Evolutionary conservation across 2,113 vertebrate genomes (phyloP).

Genomic region (Lampris megalopsis): DNA sequence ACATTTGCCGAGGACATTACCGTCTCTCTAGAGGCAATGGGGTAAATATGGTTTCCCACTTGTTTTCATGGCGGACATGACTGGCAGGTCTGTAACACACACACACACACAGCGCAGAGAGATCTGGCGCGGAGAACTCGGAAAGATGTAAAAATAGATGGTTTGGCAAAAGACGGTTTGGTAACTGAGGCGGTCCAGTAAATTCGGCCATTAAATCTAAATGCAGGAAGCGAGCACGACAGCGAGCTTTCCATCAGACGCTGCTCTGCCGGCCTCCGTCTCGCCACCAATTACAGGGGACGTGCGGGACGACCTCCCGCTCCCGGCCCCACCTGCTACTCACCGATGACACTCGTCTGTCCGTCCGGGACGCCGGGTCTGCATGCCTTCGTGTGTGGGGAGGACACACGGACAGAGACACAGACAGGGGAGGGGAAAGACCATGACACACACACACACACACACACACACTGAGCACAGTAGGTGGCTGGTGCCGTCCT

Average conservation of each 20-base stretch:
- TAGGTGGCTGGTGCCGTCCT: slow-evolving; percentile 29
- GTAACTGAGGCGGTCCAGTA: slow-evolving; percentile 8
- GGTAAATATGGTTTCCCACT: slow-evolving; percentile 33
- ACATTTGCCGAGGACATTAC: slow-evolving; percentile 47
- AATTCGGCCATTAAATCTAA: slow-evolving; percentile 19
- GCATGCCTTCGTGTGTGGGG: slow-evolving; percentile 21
- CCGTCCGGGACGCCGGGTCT: slow-evolving; percentile 24
- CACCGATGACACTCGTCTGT: slow-evolving; percentile 8
- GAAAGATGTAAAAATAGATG: not conserved
- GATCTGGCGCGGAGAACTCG: slow-evolving; percentile 16
- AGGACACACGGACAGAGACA: not conserved
- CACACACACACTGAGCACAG: slow-evolving; percentile 27
- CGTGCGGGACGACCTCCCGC: slow-evolving; percentile 36
- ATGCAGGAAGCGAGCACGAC: slow-evolving; percentile 16
- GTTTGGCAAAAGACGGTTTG: not conserved
- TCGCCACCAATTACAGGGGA: slow-evolving; percentile 50
- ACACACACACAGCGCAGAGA: slow-evolving; percentile 4
- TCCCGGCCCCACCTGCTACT: slow-evolving; percentile 42
- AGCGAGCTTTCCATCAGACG: slow-evolving; percentile 7
- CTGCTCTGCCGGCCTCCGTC: slow-evolving; percentile 29
- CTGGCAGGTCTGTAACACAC: slow-evolving; percentile 9
- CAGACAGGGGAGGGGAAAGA: slow-evolving; percentile 3
- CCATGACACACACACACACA: slow-evolving; percentile 5
- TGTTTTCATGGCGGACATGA: slow-evolving; percentile 16
- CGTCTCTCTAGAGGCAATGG: slow-evolving; percentile 40